A percentile compares a stretch with the other conserved stretches of the same genome.
These are phyloP conservation scores for Gryllus bimaculatus DNA, from an alignment of 1,140 invertebrate genomes.

Conservation along the genomic window DNA sequence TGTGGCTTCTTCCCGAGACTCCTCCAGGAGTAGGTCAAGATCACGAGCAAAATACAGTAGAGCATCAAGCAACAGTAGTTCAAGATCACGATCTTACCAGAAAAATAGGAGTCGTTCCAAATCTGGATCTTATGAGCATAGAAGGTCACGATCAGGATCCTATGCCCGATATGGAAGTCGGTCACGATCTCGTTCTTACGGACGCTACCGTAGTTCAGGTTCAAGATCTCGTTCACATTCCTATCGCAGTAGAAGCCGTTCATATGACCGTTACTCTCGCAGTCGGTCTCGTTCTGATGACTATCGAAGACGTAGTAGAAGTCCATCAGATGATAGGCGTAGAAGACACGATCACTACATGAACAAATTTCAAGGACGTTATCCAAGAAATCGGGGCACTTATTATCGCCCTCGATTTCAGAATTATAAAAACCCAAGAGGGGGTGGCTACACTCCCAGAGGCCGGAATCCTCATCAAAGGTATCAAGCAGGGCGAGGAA, in stretches of 20 bases:
- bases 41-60: conserved; percentile 17
- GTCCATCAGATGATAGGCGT: conserved; percentile 49
- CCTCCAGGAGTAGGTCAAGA: conserved; percentile 16
- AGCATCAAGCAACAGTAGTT: conserved; percentile 16
- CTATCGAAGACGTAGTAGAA: conserved; percentile 38
- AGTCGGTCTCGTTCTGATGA: conserved; percentile 40
- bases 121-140: conserved; percentile 20
- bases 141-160: conserved; percentile 31
- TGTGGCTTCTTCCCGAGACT: conserved; percentile 15
- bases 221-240: conserved; percentile 31
- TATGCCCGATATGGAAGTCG: conserved; percentile 24
- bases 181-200: conserved; percentile 32
- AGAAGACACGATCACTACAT: conserved; percentile 31
- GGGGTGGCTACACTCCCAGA: conserved; percentile 28
- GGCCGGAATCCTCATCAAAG: conserved; percentile 21
- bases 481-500: conserved; percentile 28
- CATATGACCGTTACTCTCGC: conserved; percentile 29
- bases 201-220: conserved; percentile 17
- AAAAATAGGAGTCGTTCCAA: conserved; percentile 20
- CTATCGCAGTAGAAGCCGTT: conserved; percentile 36
- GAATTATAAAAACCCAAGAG: conserved; percentile 35
- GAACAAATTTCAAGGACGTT: conserved; percentile 37
- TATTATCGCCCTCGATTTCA: conserved; percentile 67
- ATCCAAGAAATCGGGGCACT: conserved; percentile 55
- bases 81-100: conserved; percentile 20